Evolutionary conservation across 2,888 invertebrate genomes (phyloP), one percentile per base, ranked within the genome.

Genomic region (Amphipoea oculea): DNA sequence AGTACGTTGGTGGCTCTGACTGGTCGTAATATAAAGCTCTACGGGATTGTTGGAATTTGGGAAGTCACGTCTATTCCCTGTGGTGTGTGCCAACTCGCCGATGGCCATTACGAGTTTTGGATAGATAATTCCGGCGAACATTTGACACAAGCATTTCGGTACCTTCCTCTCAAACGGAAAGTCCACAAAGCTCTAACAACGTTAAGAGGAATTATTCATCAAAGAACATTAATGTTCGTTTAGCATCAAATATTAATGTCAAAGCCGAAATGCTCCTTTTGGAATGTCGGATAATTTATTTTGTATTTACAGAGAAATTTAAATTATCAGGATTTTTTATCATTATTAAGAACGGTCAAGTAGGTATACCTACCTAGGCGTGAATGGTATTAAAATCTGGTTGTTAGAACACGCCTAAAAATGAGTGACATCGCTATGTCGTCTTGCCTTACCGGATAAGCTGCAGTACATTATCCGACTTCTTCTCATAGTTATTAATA

Each of bases 1-100:
- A 89, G 88, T 87, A 81, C 85, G 84, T 85, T 83, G 84, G 79
- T 76, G 69, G 82, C 71, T 79, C 79, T 70, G 83, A 81, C 86
- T 82, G 79, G 69, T 86, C 87, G 86, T 89, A 85, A 76, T 85
- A 84, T 84, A 86, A 88, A 85, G 84, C 88, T 89, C 90, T 79
- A 86, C 76, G 87, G 86, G 83, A 88, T 84, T 81, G 87, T 88
- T 79, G 76, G 83, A 85, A 84, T 88, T 89, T 78, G 83, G 89
- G 83, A 87, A 90, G 90, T 90, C 90, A 90, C 90, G 91, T 91
- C 81, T 84, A 88, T 86, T 88, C 90, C 90, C 90, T 60, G 84
- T 71, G 87, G 89, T 84, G 86, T 81, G 83, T 84, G 89, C 86
- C 90, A 90, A 89, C 86, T 86, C 84, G 88, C 87, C 83, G 83